Percentiles rank a stretch among this genome's conserved stretches.
Evolutionary conservation across 2,797 vertebrate genomes (phyloP).

Genomic region (Centropyge bicolor): DNA sequence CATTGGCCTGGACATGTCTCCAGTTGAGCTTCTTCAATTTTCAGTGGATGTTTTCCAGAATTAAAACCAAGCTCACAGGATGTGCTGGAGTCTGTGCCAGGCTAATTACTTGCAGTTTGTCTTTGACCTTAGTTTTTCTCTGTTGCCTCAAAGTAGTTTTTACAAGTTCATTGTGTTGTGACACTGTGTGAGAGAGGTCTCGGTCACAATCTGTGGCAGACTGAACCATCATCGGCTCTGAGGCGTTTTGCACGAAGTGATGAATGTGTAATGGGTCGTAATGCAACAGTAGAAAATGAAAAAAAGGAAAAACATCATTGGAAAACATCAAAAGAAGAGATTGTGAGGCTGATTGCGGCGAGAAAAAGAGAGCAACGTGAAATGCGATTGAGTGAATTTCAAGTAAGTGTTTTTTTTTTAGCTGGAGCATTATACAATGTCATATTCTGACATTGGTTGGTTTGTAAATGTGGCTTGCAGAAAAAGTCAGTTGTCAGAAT

Average conservation of each 20-base stretch:
- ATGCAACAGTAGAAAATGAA: not conserved
- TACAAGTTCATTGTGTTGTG: slow-evolving; percentile 13
- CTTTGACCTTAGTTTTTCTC: slow-evolving; percentile 19
- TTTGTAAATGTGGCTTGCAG: not conserved
- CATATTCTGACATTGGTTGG: not conserved
- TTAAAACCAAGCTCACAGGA: slow-evolving; percentile 8
- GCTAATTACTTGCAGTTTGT: slow-evolving; percentile 27
- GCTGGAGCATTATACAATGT: not conserved
- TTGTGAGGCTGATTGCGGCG: not conserved
- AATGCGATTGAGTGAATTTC: not conserved
- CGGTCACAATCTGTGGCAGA: slow-evolving; percentile 12
- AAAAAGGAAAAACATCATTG: too few species aligned
- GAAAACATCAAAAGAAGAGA: too few species aligned
- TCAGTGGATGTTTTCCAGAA: slow-evolving; percentile 15
- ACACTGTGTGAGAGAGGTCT: slow-evolving; percentile 29
- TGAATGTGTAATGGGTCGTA: not conserved
- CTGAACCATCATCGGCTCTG: not conserved
- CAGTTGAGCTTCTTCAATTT: slow-evolving; percentile 2
- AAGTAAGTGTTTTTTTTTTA: not conserved
- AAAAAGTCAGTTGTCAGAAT: not conserved
- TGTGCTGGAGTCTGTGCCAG: not conserved
- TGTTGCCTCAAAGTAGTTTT: slow-evolving; percentile 22
- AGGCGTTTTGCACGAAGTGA: slow-evolving; percentile 15
- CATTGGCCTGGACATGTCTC: slow-evolving; percentile 9
- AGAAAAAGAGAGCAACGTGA: not conserved